A percentile compares a stretch with the other conserved stretches of the same genome.
Evolutionary conservation across 2,113 vertebrate species (phyloP).

Genomic region (Chunga burmeisteri): DNA sequence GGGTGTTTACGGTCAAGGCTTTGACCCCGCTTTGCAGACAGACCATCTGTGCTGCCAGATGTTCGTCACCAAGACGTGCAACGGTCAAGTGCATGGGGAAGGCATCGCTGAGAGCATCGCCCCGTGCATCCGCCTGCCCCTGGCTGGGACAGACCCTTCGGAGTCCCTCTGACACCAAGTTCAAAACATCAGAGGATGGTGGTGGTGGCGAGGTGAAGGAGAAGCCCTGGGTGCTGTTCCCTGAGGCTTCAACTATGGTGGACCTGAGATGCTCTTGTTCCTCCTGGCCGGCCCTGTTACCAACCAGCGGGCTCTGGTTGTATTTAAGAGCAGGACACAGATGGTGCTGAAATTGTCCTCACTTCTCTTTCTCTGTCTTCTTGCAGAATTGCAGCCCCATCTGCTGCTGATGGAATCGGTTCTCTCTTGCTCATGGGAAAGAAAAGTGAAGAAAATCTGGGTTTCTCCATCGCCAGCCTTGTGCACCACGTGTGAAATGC

Average conservation of each 20-base stretch:
- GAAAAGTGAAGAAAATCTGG: neutral
- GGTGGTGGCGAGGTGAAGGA: accelerated
- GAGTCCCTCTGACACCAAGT: neutral
- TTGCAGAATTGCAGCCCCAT: neutral
- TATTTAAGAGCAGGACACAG: neutral
- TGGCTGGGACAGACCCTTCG: neutral
- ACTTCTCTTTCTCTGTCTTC: neutral
- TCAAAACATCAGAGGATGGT: neutral
- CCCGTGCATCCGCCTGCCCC: neutral
- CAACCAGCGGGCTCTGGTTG: neutral
- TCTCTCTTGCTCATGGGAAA: neutral
- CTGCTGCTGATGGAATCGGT: neutral
- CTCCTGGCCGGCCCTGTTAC: neutral
- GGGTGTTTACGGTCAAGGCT: neutral
- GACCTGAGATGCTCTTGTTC: neutral
- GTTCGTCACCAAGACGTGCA: neutral
- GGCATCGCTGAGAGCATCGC: accelerated
- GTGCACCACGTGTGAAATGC: accelerated
- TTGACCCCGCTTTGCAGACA: neutral
- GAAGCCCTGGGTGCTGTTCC: neutral
- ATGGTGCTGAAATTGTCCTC: neutral
- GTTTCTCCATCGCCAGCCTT: neutral
- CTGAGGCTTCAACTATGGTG: neutral
- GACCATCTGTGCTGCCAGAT: neutral
- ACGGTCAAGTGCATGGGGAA: accelerated